Base-by-base conservation (phyloP, 2,113 vertebrate genomes). In the Heptranchias perlo region DNA sequence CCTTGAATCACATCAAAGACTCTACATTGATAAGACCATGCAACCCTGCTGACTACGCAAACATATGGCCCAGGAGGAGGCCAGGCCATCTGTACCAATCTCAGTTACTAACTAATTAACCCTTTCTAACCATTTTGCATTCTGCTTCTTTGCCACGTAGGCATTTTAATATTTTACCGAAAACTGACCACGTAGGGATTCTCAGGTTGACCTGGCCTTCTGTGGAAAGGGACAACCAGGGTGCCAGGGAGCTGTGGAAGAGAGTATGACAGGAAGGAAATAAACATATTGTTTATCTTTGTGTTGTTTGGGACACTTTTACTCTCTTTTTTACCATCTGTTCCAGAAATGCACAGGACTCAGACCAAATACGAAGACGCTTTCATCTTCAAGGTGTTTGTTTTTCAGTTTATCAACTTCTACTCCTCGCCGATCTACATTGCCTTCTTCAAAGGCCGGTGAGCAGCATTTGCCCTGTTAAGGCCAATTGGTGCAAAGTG, bases 401-500 rank as follows among this genome's bases (percentile, higher is more conserved):
- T 97, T 96, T 97, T 98, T 96, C 97, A 97, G 96, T 97, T 97
- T 1, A 96, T 97, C 96, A 97, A 97, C 96, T 97, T 97, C 96
- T 97, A 97, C 84, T 97, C 97, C 47, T 97, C 96, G 0, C 97
- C 97, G 0, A 3, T 97, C 96, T 97, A 97, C 92, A 95, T 97
- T 0, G 96, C 97, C n/a, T 98, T 98, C 97, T 97, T 97, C 96
- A 97, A 97, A 96, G 97, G 97, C 96, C 97, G 97, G 97, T 97
- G 86, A 96, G 96, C 23, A 3, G n/a, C 4, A 0, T 0, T 35
- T 62, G 0, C 23, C 21, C 64, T 47, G 44, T 49, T 25, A 23
- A 95, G 5, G 2, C 10, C 1, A 49, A 94, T 31, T 31, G 23
- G 16, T 65, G 39, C 21, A 16, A 52, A 87, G 44, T 87, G 23